A percentile compares a stretch with the other conserved stretches of the same genome.
Conservation (phyloP, 1,140 invertebrate genomes). For the Copidosoma floridanum region DNA sequence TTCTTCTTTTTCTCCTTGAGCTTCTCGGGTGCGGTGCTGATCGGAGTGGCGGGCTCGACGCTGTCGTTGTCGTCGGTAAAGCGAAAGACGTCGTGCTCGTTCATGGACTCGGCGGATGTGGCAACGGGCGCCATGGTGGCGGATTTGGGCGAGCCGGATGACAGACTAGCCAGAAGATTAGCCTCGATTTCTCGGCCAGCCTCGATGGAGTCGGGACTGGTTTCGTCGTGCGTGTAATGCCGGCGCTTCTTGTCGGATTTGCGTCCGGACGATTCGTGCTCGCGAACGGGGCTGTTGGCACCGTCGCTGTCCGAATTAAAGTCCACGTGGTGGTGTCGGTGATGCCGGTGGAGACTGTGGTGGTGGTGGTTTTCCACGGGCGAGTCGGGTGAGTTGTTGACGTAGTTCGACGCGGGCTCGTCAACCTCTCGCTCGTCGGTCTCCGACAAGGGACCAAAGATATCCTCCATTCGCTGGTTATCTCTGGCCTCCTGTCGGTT, state of each 20-base stretch:
- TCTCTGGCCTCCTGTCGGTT: slow-evolving; percentile 54
- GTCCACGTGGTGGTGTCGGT: too few species aligned
- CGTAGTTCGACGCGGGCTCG: slow-evolving; percentile 42
- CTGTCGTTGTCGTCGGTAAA: slow-evolving; percentile 66
- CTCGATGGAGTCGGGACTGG: slow-evolving; percentile 76
- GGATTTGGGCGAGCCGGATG: slow-evolving; percentile 48
- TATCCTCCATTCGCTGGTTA: slow-evolving; percentile 77
- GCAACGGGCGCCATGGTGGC: slow-evolving; percentile 26
- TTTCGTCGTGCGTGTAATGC: slow-evolving; percentile 65
- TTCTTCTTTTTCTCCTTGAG: slow-evolving; percentile 79
- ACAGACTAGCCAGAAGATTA: slow-evolving; percentile 66
- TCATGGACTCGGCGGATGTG: slow-evolving; percentile 47
- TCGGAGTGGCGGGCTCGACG: slow-evolving; percentile 49
- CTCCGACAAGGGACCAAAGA: slow-evolving; percentile 81
- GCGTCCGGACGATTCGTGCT: slow-evolving; percentile 46
- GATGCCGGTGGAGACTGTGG: too few species aligned
- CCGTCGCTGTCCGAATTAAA: slow-evolving; percentile 50
- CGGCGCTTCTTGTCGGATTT: slow-evolving; percentile 71
- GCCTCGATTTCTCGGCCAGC: slow-evolving; percentile 78
- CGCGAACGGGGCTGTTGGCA: slow-evolving; percentile 38
- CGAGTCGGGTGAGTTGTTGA: slow-evolving; percentile 40
- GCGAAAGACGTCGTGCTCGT: slow-evolving; percentile 59
- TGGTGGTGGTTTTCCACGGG: slow-evolving; percentile 43
- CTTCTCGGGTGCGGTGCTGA: slow-evolving; percentile 51
- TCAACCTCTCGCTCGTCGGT: slow-evolving; percentile 67